phyloP scores from a whole-genome alignment of 92 coral and sea anemone genomes.

The Micromussa lordhowensis region DNA sequence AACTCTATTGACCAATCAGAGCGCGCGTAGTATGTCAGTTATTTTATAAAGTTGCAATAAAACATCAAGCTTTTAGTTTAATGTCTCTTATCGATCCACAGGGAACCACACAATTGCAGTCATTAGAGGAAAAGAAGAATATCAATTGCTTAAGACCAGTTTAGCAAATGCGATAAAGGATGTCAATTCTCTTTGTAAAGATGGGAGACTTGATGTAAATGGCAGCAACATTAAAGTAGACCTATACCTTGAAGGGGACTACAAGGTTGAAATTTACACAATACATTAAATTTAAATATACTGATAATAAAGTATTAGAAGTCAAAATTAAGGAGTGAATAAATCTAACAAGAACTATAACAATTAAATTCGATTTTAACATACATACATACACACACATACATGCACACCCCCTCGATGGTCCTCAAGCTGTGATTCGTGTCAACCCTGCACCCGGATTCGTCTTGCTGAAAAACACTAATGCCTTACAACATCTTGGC shows the following conservation, averaged over 20 bases:
- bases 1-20: no score
- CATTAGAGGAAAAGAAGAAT: constrained; percentile 7
- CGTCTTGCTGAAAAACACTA: no score
- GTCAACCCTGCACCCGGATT: no score
- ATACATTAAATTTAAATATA: not conserved
- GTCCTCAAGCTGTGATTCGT: no score
- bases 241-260: constrained; percentile 13
- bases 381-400: no score
- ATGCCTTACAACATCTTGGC: no score
- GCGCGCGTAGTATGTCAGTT: no score
- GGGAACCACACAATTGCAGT: constrained; percentile 17
- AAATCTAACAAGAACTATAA: no score
- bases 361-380: no score
- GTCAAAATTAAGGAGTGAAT: not conserved
- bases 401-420: not conserved
- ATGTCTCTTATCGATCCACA: constrained; percentile 7
- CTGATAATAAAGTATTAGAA: not conserved
- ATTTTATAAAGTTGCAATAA: no score
- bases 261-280: constrained; percentile 8
- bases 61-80: not conserved
- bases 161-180: constrained; percentile 5
- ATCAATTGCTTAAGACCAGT: not conserved
- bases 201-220: not conserved
- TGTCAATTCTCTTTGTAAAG: constrained; percentile 1
- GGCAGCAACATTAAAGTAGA: not conserved